Evolutionary conservation across 2,113 vertebrate species (phyloP).

Genomic region (Hypomesus transpacificus): DNA sequence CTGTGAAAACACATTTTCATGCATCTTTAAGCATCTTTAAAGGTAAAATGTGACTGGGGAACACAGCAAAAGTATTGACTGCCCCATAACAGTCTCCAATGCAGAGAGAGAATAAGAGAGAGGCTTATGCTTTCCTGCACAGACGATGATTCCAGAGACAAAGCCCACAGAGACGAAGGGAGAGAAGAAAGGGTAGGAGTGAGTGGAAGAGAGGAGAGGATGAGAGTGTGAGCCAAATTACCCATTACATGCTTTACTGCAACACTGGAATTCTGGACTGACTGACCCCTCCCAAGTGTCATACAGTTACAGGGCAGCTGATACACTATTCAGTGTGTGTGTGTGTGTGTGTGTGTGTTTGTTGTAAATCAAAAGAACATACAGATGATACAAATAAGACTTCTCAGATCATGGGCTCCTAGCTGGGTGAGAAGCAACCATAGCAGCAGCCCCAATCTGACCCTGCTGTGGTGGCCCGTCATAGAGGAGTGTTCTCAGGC

Average conservation of each 20-base stretch:
- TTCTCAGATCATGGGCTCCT: neutral
- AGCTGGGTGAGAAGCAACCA: neutral
- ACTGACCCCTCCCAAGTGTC: conserved; percentile 34
- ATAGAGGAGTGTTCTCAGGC: neutral
- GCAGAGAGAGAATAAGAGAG: neutral
- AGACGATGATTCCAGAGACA: neutral
- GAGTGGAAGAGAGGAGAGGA: conserved; percentile 4
- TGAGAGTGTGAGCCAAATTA: conserved; percentile 41
- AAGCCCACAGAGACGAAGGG: neutral
- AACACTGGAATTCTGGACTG: conserved; percentile 59
- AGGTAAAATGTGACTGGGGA: too few species aligned
- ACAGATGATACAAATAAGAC: neutral
- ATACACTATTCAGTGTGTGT: neutral
- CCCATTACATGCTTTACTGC: conserved; percentile 66
- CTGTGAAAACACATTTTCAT: too few species aligned
- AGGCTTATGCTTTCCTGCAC: neutral
- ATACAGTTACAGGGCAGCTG: neutral
- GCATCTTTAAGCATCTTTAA: too few species aligned
- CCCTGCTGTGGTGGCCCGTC: too few species aligned
- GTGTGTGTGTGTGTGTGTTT: neutral
- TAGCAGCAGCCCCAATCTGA: neutral
- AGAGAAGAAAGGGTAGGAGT: neutral
- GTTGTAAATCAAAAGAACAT: neutral
- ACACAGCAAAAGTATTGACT: too few species aligned
- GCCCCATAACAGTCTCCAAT: neutral